A percentile compares a stretch with the other conserved stretches of the same genome.
Conservation (phyloP, 2,113 vertebrate species). For the Rissa tridactyla region DNA sequence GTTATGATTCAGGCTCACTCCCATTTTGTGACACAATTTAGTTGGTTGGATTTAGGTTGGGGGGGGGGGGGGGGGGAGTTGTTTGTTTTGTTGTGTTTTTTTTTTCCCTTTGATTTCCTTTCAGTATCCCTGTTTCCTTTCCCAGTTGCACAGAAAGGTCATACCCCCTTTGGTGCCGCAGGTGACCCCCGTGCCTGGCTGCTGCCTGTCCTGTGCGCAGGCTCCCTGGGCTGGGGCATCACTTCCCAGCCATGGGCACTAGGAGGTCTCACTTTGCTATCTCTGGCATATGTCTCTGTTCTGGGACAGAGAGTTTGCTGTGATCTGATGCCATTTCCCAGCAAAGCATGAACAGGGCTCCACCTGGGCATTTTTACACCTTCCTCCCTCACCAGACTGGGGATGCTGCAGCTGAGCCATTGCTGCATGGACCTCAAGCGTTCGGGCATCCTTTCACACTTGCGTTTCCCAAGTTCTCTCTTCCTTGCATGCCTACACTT, state of each 20-base stretch:
- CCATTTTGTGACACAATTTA: neutral
- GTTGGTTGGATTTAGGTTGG: neutral
- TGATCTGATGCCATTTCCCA: neutral
- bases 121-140: neutral
- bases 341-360: neutral
- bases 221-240: neutral
- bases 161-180: fast-evolving
- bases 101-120: neutral
- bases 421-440: neutral
- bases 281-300: neutral
- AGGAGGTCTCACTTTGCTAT: neutral
- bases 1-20: neutral
- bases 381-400: neutral
- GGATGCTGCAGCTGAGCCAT: neutral
- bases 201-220: neutral
- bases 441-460: neutral
- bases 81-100: neutral
- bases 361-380: neutral
- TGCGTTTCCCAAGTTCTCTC: neutral
- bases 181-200: fast-evolving
- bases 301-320: neutral
- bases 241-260: fast-evolving
- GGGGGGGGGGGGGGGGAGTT: too few relatives aligned
- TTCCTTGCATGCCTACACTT: neutral
- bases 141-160: neutral